Evolutionary conservation across 2,888 invertebrate genomes (phyloP), one percentile per base, ranked within the genome.

Genomic region (Cremastinae sp.): DNA sequence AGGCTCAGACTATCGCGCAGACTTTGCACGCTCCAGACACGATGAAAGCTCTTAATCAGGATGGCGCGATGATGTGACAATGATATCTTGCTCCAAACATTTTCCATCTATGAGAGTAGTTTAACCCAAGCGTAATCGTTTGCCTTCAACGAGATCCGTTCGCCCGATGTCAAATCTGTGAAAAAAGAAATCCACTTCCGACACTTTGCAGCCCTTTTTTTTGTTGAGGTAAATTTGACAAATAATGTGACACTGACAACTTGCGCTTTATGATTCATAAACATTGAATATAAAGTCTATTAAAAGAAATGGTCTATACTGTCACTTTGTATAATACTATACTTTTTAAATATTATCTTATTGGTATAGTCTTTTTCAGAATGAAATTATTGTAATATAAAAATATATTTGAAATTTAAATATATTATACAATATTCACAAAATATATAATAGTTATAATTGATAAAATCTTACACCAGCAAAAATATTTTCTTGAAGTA

Each of bases 41-140:
- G 61, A 36, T 10, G 54, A 65, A 65, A 38, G 22, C 73, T 70
- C 73, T 77, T 65, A 73, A 77, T 70, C 70, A 74, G 74, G 65
- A 74, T 61, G 70, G 73, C 56, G 41, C 61, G 43, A 70, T 56
- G 36, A 77, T 70, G 65, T 61, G 73, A 73, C 76, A 73, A 73
- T 70, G 76, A 77, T 73, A 77, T 77, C 76, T 73, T 66, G 65
- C 47, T 65, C 54, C 20, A 49, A 69, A 34, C 28, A 53, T 73
- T 72, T 65, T 65, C 58, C 18, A 41, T 18, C 54, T 12, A 12
- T 20, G 36, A 4, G 22, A 45, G 56, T 49, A 12, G 9, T 14
- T 43, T 18, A 3, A 41, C 18, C 2, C 28, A 18, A 34, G 2
- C 20, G 12, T 10, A 34, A 9, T 28, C 49, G 7, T 38, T 61